phyloP scores from a whole-genome alignment of 2,888 invertebrate genomes.

The Beris chalybata region DNA sequence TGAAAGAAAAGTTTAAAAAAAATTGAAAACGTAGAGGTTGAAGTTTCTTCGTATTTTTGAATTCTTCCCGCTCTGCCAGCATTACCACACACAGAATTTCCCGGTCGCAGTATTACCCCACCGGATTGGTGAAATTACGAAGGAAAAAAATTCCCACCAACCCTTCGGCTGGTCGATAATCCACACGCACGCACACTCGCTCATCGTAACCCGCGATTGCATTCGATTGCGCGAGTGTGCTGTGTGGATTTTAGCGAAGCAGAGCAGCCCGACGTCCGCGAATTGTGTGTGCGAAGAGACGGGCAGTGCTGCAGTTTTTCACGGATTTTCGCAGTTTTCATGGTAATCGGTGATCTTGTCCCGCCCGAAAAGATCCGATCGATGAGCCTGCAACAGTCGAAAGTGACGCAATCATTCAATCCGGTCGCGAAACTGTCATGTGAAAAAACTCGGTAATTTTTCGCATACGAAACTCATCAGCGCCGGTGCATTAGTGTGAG shows the following conservation, averaged over 20 bases:
- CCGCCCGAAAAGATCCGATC: not conserved
- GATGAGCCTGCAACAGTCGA: not conserved
- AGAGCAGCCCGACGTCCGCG: constrained; percentile 7
- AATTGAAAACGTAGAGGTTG: no score
- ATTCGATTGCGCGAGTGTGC: constrained; percentile 4
- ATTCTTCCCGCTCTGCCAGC: no score
- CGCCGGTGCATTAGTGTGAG: constrained; percentile 13
- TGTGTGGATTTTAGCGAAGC: constrained; percentile 9
- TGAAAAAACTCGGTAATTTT: constrained; percentile 20
- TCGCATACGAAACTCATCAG: not conserved
- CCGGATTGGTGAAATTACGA: no score
- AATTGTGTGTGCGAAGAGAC: no score
- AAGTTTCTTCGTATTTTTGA: no score
- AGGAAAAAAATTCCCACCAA: not conserved
- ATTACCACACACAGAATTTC: no score
- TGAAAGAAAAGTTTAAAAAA: no score
- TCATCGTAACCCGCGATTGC: not conserved
- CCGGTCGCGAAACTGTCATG: constrained; percentile 4
- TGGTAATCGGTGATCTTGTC: not conserved
- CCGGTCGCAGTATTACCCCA: no score
- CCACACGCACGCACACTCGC: constrained; percentile 6
- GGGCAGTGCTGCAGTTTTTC: not conserved
- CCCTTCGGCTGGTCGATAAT: constrained; percentile 8
- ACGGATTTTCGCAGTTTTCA: constrained; percentile 1
- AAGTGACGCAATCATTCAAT: constrained; percentile 24